Evolutionary conservation across 2,113 vertebrate species (phyloP).

Genomic region (Leptosomus discolor): DNA sequence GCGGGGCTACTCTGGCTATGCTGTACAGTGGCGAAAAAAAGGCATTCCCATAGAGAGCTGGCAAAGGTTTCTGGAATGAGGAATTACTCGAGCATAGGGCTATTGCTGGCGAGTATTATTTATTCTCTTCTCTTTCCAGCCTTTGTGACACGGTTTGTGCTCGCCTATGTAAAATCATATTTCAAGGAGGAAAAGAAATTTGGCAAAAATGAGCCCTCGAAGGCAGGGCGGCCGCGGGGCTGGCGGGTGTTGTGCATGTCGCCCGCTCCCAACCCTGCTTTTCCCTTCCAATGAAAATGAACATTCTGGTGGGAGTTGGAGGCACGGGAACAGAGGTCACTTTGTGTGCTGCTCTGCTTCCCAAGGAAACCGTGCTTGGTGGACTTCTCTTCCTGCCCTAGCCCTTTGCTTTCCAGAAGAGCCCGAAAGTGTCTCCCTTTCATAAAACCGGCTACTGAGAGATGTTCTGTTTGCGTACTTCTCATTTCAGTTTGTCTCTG

Average conservation of each 20-base stretch:
- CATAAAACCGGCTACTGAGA: background rate
- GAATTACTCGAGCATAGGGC: background rate
- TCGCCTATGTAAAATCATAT: background rate
- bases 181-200: background rate
- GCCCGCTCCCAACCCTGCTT: background rate
- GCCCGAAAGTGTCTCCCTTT: background rate
- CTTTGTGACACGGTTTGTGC: background rate
- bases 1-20: background rate
- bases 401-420: background rate
- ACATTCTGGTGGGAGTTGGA: constrained; percentile 40
- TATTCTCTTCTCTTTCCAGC: background rate
- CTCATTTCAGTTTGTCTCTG: background rate
- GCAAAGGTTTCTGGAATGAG: constrained; percentile 7
- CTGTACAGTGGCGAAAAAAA: background rate
- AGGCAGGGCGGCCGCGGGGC: background rate
- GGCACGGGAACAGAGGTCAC: constrained; percentile 58
- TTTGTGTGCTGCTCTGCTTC: constrained; percentile 34
- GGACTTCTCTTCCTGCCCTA: background rate
- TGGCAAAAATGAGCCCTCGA: constrained; percentile 4
- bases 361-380: background rate
- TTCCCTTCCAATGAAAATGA: constrained; percentile 57
- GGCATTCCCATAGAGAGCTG: constrained; percentile 12
- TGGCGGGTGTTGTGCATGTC: background rate
- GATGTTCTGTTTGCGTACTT: background rate
- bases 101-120: background rate